Conservation (phyloP, 2,888 invertebrate genomes). For the Pseudococcus viburni region DNA sequence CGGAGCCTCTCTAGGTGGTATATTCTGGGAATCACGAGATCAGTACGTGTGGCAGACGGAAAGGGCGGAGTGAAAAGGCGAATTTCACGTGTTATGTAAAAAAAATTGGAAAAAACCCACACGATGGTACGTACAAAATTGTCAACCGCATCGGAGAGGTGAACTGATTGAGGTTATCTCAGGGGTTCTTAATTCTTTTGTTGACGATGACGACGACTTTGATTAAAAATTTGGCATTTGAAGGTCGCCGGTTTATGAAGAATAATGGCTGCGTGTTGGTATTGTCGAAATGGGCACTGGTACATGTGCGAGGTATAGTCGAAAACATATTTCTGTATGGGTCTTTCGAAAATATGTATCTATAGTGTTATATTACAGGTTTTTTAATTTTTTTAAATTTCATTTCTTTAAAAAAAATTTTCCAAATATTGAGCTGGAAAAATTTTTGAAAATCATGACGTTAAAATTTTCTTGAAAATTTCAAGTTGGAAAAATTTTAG, state of each 20-base stretch:
- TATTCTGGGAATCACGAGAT: background rate
- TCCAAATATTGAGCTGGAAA: no score
- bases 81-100: constrained; percentile 33
- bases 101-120: background rate
- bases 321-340: background rate
- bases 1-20: background rate
- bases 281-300: background rate
- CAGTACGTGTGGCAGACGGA: background rate
- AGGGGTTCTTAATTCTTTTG: constrained; percentile 37
- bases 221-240: constrained; percentile 55
- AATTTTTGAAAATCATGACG: no score
- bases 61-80: background rate
- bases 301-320: background rate
- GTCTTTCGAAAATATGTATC: background rate
- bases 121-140: background rate
- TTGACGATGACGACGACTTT: constrained; percentile 31
- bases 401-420: no score
- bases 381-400: no score
- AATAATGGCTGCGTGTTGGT: background rate
- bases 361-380: no score
- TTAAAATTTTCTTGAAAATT: no score
- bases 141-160: background rate
- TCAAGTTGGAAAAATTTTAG: no score
- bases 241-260: constrained; percentile 47
- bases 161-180: background rate